These are phyloP conservation scores for Leuctra nigra DNA, from an alignment of 2,888 invertebrate species.

Conservation along the genomic window DNA sequence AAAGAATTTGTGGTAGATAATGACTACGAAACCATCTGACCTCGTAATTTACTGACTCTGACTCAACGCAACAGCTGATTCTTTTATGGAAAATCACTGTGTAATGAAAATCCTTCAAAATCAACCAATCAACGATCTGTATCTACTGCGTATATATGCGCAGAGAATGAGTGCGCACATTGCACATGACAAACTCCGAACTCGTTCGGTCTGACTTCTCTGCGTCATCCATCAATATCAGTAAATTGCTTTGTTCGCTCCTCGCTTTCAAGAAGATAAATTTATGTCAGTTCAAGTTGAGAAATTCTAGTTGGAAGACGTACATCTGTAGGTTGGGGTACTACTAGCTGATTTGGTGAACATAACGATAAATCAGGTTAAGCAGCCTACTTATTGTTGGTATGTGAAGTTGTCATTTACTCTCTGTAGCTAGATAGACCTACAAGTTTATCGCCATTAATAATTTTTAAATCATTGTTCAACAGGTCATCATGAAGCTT, in stretches of 20 bases:
- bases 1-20: neutral
- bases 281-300: too few relatives aligned
- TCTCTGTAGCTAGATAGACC: too few relatives aligned
- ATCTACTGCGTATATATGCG: constrained; percentile 3
- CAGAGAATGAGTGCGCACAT: constrained; percentile 16
- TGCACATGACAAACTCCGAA: constrained; percentile 18
- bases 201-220: too few relatives aligned
- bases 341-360: constrained; percentile 22
- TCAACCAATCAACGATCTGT: constrained; percentile 3
- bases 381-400: constrained; percentile 30
- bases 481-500: constrained; percentile 48
- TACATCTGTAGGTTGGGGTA: too few relatives aligned
- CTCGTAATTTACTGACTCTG: constrained; percentile 2
- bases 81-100: constrained; percentile 13
- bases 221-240: too few relatives aligned
- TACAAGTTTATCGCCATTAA: too few relatives aligned
- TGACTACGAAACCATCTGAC: constrained; percentile 10
- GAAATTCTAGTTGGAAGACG: too few relatives aligned
- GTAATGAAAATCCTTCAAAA: neutral
- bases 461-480: neutral
- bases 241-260: too few relatives aligned
- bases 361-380: constrained; percentile 29
- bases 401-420: too few relatives aligned
- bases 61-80: neutral
- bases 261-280: too few relatives aligned